These are phyloP conservation scores for Pseudomyrmex concolor DNA, from an alignment of 1,140 invertebrate genomes.

Conservation along the genomic window DNA sequence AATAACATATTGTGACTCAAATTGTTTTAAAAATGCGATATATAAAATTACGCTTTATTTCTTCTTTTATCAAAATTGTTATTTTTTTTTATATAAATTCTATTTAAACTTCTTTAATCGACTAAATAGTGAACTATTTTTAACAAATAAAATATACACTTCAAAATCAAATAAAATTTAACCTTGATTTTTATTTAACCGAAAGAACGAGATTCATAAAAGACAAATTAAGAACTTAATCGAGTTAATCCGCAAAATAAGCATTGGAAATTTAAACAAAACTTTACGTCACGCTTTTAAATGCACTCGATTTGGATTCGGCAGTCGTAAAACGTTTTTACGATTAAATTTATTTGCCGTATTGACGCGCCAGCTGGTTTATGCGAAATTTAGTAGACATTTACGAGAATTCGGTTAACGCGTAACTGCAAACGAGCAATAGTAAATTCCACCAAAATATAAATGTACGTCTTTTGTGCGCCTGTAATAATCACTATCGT, in stretches of 20 bases:
- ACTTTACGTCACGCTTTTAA: conserved; percentile 28
- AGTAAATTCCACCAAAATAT: conserved; percentile 24
- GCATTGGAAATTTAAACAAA: conserved; percentile 22
- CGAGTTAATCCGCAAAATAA: conserved; percentile 8
- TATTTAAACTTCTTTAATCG: too few relatives aligned
- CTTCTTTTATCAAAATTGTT: background rate
- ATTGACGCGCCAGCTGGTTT: conserved; percentile 32
- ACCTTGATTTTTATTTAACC: background rate
- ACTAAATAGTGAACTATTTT: too few relatives aligned
- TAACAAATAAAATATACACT: too few relatives aligned
- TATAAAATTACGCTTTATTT: background rate
- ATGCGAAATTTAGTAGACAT: conserved; percentile 46
- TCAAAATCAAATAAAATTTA: too few relatives aligned
- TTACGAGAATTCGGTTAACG: conserved; percentile 45
- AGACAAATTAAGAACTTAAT: conserved; percentile 16
- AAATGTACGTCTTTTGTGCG: conserved; percentile 25
- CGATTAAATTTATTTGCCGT: conserved; percentile 44
- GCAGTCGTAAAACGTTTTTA: conserved; percentile 22
- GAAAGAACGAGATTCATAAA: conserved; percentile 15
- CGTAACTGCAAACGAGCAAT: conserved; percentile 3
- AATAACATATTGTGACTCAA: background rate
- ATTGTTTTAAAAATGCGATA: background rate
- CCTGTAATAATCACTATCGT: conserved; percentile 22
- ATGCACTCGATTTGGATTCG: conserved; percentile 21
- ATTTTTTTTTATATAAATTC: too few relatives aligned